phyloP scores from a whole-genome alignment of 2,888 invertebrate genomes.

The Abrostola tripartita region DNA sequence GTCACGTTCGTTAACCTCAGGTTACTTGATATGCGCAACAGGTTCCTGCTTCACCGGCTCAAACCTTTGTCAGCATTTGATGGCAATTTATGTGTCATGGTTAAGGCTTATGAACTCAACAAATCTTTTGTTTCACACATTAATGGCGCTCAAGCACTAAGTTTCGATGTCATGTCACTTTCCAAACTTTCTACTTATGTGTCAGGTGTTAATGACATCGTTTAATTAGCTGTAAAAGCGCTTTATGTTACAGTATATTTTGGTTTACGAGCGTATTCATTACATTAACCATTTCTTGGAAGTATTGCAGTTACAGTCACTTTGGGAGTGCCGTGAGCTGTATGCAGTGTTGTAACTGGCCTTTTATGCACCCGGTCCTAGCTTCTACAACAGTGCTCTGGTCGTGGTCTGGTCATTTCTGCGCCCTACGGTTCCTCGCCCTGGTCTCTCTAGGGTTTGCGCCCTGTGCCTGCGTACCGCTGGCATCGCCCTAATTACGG shows the following conservation, averaged over 20 bases:
- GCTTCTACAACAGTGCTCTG: no score
- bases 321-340: no score
- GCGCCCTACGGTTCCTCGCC: no score
- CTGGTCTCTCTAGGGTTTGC: no score
- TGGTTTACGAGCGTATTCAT: neutral
- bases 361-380: no score
- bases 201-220: constrained; percentile 17
- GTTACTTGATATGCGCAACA: constrained; percentile 66
- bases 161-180: constrained; percentile 20
- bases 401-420: no score
- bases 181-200: constrained; percentile 31
- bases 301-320: neutral
- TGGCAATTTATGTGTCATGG: constrained; percentile 73
- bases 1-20: constrained; percentile 63
- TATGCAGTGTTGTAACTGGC: no score
- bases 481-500: no score
- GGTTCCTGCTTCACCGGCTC: constrained; percentile 61
- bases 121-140: constrained; percentile 6
- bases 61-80: constrained; percentile 68
- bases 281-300: constrained; percentile 7
- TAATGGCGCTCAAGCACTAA: constrained; percentile 1
- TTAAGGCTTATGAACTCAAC: constrained; percentile 55
- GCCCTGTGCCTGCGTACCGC: no score
- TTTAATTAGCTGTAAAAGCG: constrained; percentile 12
- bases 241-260: constrained; percentile 3